Conservation (phyloP, 2,888 invertebrate genomes). For the Hypercompe scribonia region DNA sequence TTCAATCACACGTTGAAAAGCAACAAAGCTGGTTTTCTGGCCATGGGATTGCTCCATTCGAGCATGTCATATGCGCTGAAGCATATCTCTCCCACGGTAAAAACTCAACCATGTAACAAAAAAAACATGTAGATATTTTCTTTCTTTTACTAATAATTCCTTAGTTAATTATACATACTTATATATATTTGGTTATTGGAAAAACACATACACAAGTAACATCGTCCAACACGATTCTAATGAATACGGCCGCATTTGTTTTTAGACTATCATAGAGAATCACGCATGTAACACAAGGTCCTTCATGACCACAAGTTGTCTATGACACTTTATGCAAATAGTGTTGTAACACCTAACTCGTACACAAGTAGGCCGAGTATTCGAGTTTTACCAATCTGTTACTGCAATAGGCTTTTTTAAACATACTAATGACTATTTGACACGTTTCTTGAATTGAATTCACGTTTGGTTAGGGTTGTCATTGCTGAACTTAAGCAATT, state of each 20-base stretch:
- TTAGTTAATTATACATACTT: not conserved
- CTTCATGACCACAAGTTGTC: constrained; percentile 16
- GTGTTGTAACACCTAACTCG: constrained; percentile 35
- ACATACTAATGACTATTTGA: constrained; percentile 42
- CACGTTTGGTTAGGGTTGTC: not conserved
- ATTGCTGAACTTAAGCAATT: not conserved
- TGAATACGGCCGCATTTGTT: constrained; percentile 15
- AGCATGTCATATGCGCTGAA: too few species aligned
- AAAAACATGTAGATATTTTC: too few species aligned
- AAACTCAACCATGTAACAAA: too few species aligned
- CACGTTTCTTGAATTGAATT: constrained; percentile 5
- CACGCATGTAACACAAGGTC: constrained; percentile 15
- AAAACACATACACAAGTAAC: constrained; percentile 2
- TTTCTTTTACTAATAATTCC: not conserved
- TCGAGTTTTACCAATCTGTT: constrained; percentile 47
- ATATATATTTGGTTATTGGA: too few species aligned
- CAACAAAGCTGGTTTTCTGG: too few species aligned
- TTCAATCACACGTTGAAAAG: too few species aligned
- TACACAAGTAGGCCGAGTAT: constrained; percentile 34
- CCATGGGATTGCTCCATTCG: too few species aligned
- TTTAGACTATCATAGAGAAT: not conserved
- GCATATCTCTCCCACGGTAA: too few species aligned
- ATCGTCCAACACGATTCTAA: not conserved
- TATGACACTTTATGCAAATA: constrained; percentile 39
- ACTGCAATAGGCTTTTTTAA: constrained; percentile 35